Base-by-base conservation (phyloP, 1,140 invertebrate species). In the Artemia franciscana region DNA sequence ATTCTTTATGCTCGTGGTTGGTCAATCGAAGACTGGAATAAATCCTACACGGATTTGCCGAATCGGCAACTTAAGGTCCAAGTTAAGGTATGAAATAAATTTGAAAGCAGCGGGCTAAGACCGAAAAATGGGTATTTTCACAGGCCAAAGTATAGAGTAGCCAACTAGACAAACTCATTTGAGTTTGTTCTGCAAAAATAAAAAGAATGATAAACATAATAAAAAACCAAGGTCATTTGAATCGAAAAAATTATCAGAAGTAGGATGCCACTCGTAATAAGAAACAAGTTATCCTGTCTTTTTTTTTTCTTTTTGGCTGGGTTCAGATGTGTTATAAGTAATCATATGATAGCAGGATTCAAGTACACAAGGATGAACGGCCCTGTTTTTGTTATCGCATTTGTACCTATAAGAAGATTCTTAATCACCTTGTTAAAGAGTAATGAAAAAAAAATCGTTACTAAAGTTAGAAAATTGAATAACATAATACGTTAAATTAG, bases 1-100 rank as follows among this genome's bases (percentile, higher is more conserved):
- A 85, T 98, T 58, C 76, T 99, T 3, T 79, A 84, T 67, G 78
- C 80, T 2, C 82, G 82, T 68, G 88, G 84, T 4, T 91, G 86
- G 84, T 77, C 80, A 68, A 75, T 85, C 1, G 69, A 75, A 25
- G 80, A 86, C 28, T 98, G 94, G 95, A 78, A 86, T 65, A 67
- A 72, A 9, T 76, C 80, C 15, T 98, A 96, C 69, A 72, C 70
- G 0, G 93, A 98, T 74, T 77, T 94, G 56, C 92, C 93, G 0
- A 93, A 87, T 71, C 75, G 81, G 61, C 86, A 91, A 68, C 71
- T 92, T 1, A 97, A 97, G 78, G 84, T 97, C 9, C 80, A 78
- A 60, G 87, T 95, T 12, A 71, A 79, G 74, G 79, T 80, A 69
- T 65, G 60, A 62, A 60, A 18, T 18, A 5, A 57, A n/a, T n/a